phyloP scores from a whole-genome alignment of 2,797 vertebrate genomes.

The Steatocranus sp. region DNA sequence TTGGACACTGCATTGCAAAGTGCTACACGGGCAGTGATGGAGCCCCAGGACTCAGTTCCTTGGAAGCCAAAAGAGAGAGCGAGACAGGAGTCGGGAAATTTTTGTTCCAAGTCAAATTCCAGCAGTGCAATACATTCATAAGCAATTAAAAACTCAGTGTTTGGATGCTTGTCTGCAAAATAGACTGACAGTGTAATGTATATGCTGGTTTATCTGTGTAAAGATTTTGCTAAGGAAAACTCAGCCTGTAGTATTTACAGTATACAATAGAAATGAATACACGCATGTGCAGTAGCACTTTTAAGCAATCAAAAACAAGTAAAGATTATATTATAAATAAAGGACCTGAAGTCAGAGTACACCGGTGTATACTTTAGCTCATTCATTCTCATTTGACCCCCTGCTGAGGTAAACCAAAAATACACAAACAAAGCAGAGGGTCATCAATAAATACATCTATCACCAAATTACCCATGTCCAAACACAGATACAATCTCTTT shows the following conservation, averaged over 20 bases:
- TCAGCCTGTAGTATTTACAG: background rate
- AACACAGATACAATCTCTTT: background rate
- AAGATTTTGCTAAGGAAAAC: background rate
- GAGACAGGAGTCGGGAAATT: background rate
- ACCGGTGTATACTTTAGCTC: background rate
- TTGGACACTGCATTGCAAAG: constrained; percentile 14
- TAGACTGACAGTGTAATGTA: background rate
- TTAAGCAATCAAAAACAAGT: background rate
- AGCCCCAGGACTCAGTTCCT: background rate
- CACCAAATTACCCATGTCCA: background rate
- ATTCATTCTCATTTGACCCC: background rate
- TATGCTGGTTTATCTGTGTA: background rate
- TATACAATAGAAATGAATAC: background rate
- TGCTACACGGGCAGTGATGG: background rate
- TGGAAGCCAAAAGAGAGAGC: background rate
- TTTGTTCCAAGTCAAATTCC: background rate
- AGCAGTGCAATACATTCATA: background rate
- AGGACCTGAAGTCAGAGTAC: background rate
- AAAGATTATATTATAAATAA: background rate
- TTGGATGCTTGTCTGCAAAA: background rate
- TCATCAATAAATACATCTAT: background rate
- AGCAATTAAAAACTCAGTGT: background rate
- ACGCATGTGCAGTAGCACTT: background rate
- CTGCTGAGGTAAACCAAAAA: background rate
- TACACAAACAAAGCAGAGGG: background rate